These are phyloP conservation scores for Lypha dubia DNA, from an alignment of 2,888 invertebrate genomes.

Conservation along the genomic window DNA sequence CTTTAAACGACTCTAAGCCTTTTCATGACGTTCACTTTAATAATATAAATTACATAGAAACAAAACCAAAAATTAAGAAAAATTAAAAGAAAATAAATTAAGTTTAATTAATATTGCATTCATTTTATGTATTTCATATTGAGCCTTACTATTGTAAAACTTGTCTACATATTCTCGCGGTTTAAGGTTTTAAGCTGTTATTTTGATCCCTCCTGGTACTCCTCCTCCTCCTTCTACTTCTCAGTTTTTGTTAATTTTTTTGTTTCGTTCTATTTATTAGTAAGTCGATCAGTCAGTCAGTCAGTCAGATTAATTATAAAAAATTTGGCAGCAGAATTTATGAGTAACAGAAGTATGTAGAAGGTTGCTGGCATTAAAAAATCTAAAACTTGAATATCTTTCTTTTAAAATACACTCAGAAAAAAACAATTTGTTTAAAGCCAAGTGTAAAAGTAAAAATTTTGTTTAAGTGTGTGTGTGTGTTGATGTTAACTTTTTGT, in stretches of 20 bases:
- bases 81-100: too few relatives aligned
- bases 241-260: conserved; percentile 13
- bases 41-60: conserved; percentile 10
- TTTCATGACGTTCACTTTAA: conserved; percentile 65
- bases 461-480: conserved; percentile 57
- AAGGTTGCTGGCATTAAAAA: conserved; percentile 55
- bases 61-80: conserved; percentile 19
- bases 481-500: conserved; percentile 49
- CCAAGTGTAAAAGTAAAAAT: conserved; percentile 61
- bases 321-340: conserved; percentile 38
- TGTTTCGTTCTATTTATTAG: conserved; percentile 36
- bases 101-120: conserved; percentile 32
- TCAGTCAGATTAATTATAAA: conserved; percentile 24
- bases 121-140: conserved; percentile 60
- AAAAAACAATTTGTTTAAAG: conserved; percentile 58
- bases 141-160: conserved; percentile 69
- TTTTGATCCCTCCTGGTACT: conserved; percentile 24
- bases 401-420: conserved; percentile 50
- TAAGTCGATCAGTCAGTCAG: too few relatives aligned
- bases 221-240: too few relatives aligned
- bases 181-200: conserved; percentile 48
- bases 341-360: conserved; percentile 38
- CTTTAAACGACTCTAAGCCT: conserved; percentile 72
- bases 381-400: conserved; percentile 29
- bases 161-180: conserved; percentile 50